Conservation (phyloP, 2,888 invertebrate genomes). For the Plutella xylostella region DNA sequence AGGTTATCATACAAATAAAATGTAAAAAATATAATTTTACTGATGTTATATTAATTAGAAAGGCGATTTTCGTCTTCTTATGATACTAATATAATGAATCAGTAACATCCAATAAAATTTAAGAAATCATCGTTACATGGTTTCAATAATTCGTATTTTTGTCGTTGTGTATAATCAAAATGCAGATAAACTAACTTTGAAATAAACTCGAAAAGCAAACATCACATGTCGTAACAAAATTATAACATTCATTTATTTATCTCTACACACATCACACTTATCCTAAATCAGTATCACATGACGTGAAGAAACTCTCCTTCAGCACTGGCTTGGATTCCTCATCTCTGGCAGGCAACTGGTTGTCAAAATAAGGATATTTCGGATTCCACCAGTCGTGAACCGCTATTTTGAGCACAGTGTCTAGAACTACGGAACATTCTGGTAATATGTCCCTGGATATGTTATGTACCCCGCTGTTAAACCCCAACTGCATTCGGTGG, state of each 20-base stretch:
- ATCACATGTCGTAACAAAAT: too few relatives aligned
- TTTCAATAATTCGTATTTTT: too few relatives aligned
- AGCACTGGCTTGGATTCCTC: conserved; percentile 37
- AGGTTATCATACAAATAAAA: too few relatives aligned
- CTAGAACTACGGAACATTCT: conserved; percentile 37
- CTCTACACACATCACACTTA: neutral
- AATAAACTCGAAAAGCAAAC: too few relatives aligned
- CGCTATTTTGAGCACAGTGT: conserved; percentile 40
- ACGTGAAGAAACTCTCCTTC: conserved; percentile 37
- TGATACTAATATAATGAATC: too few relatives aligned
- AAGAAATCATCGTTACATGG: too few relatives aligned
- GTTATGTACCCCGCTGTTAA: conserved; percentile 37
- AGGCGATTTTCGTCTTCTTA: too few relatives aligned
- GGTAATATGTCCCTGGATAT: conserved; percentile 36
- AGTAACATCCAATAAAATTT: too few relatives aligned
- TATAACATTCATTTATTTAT: neutral
- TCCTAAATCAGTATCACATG: conserved; percentile 20
- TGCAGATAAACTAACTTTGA: too few relatives aligned
- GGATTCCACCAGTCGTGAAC: conserved; percentile 79
- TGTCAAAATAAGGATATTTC: conserved; percentile 43
- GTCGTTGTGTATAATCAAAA: too few relatives aligned
- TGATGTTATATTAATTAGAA: too few relatives aligned
- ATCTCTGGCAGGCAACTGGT: conserved; percentile 30
- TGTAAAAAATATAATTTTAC: too few relatives aligned
- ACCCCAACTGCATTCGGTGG: conserved; percentile 67